Evolutionary conservation across 1,140 invertebrate species (phyloP).

Genomic region (Listronotus oregonensis): DNA sequence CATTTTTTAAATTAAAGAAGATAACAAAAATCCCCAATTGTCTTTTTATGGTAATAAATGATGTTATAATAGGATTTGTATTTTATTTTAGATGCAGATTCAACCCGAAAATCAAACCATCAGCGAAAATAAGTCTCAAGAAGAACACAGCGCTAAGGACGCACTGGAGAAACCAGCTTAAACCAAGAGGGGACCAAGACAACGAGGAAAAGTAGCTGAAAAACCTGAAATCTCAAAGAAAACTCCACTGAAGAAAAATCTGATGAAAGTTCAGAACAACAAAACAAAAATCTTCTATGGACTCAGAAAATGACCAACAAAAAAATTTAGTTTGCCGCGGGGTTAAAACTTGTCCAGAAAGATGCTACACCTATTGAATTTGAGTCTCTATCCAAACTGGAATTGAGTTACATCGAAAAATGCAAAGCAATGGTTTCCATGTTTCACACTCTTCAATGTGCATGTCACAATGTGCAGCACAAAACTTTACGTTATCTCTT

Average conservation of each 20-base stretch:
- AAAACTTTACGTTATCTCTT: conserved; percentile 43
- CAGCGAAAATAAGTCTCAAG: background rate
- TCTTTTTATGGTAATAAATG: no score
- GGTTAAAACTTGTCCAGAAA: conserved; percentile 45
- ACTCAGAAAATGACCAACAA: conserved; percentile 33
- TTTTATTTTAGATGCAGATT: background rate
- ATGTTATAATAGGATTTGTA: background rate
- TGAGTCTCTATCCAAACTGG: conserved; percentile 46
- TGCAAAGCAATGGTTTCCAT: conserved; percentile 51
- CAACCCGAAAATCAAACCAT: background rate
- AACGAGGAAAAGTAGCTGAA: conserved; percentile 8
- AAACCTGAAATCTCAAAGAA: background rate
- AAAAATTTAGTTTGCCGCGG: conserved; percentile 51
- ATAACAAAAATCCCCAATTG: no score
- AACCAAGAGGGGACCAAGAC: background rate
- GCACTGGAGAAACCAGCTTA: background rate
- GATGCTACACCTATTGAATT: conserved; percentile 35
- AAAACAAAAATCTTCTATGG: no score
- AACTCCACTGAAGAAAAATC: background rate
- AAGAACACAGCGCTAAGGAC: background rate
- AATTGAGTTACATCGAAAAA: conserved; percentile 50
- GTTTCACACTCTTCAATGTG: conserved; percentile 45
- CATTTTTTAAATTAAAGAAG: no score
- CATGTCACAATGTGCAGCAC: conserved; percentile 48
- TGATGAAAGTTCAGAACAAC: no score